A percentile compares a stretch with the other conserved stretches of the same genome.
phyloP scores from a whole-genome alignment of 2,113 vertebrate genomes.

The Marmota monax region DNA sequence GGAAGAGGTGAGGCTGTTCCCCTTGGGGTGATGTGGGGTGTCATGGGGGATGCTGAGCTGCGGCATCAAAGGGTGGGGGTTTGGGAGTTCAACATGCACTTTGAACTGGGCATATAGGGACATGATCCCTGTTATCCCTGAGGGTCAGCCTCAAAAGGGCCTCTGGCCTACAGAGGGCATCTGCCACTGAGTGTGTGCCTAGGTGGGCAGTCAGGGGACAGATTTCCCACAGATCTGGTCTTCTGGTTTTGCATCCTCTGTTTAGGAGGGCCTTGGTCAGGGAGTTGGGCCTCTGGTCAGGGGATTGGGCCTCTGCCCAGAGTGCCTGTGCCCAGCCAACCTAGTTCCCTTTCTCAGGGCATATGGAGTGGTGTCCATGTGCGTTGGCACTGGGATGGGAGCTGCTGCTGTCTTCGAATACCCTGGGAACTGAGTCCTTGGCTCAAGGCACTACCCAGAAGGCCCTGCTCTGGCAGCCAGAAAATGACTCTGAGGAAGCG shows the following conservation, averaged over 20 bases:
- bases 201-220: neutral
- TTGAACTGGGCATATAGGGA: neutral
- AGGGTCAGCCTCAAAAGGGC: neutral
- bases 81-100: neutral
- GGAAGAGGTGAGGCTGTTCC: conserved; percentile 87
- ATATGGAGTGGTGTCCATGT: conserved; percentile 96
- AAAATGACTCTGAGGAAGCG: neutral
- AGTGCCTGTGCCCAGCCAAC: too few relatives aligned
- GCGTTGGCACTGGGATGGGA: conserved; percentile 97
- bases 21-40: rapidly evolving
- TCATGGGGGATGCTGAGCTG: neutral
- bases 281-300: too few relatives aligned
- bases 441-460: neutral
- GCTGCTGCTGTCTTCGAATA: conserved; percentile 96
- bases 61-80: neutral
- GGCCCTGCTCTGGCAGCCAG: neutral
- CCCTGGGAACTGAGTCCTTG: conserved; percentile 86
- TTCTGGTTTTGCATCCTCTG: neutral
- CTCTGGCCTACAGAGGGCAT: neutral
- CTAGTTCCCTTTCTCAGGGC: conserved; percentile 84
- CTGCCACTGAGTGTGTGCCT: neutral
- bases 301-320: neutral
- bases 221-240: neutral
- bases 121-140: neutral
- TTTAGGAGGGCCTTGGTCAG: neutral